Evolutionary conservation across 2,888 invertebrate species (phyloP).

Genomic region (Anorthoa munda): DNA sequence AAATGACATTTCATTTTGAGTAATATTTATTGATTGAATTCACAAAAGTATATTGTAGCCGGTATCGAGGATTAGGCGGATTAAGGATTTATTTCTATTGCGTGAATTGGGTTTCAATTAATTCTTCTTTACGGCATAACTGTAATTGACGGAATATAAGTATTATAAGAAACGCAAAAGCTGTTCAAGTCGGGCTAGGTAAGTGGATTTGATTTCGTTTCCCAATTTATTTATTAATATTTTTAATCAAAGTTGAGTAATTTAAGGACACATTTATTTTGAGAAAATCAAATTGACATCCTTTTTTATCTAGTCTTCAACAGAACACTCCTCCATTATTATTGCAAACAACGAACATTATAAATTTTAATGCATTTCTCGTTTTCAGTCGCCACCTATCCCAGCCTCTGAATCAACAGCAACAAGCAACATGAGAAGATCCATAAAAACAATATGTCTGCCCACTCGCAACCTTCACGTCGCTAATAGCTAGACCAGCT

Average conservation of each 20-base stretch:
- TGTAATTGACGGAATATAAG: background rate
- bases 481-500: slow-evolving; percentile 62
- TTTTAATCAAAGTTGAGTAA: background rate
- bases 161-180: slow-evolving; percentile 3
- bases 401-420: slow-evolving; percentile 53
- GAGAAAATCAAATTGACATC: background rate
- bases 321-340: background rate
- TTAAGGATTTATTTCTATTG: slow-evolving; percentile 38
- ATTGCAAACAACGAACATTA: background rate
- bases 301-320: background rate
- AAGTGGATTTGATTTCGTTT: background rate
- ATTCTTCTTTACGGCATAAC: slow-evolving; percentile 19
- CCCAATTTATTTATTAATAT: background rate
- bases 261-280: background rate
- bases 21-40: slow-evolving; percentile 43
- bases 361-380: slow-evolving; percentile 19
- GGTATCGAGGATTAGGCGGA: slow-evolving; percentile 40
- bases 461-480: slow-evolving; percentile 72
- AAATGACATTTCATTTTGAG: slow-evolving; percentile 37
- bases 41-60: slow-evolving; percentile 35
- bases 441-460: slow-evolving; percentile 64
- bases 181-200: background rate
- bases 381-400: slow-evolving; percentile 39
- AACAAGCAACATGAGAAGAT: slow-evolving; percentile 60
- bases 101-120: slow-evolving; percentile 33